A percentile compares a stretch with the other conserved stretches of the same genome.
phyloP scores from a whole-genome alignment of 1,140 invertebrate species.

The Drosophila persimilis region DNA sequence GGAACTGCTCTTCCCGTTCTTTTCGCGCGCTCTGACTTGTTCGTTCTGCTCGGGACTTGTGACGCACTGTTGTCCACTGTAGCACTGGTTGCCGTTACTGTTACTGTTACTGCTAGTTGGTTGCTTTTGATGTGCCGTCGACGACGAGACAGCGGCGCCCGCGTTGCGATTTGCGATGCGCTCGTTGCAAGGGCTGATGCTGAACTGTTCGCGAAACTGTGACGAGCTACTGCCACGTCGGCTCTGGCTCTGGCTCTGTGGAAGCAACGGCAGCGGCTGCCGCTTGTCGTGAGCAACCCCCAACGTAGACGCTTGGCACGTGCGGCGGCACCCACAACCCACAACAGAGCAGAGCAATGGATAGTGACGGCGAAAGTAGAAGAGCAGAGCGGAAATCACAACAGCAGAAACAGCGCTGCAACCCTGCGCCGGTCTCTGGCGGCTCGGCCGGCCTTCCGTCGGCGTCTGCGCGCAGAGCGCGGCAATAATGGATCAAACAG shows the following conservation, averaged over 20 bases:
- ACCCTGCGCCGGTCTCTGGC: constrained; percentile 19
- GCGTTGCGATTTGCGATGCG: constrained; percentile 55
- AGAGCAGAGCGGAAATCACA: too few species aligned
- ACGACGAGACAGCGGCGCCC: constrained; percentile 55
- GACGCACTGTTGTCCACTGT: too few species aligned
- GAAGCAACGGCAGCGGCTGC: not conserved
- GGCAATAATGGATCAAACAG: constrained; percentile 35
- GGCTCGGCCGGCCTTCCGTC: constrained; percentile 52
- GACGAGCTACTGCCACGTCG: constrained; percentile 58
- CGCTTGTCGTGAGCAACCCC: constrained; percentile 27
- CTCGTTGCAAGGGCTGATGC: constrained; percentile 69
- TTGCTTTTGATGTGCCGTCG: constrained; percentile 34
- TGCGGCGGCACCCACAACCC: constrained; percentile 55
- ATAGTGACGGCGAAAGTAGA: too few species aligned
- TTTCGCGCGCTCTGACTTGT: not conserved
- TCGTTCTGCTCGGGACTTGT: not conserved
- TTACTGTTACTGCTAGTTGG: constrained; percentile 25
- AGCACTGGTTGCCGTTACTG: not conserved
- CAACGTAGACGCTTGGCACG: constrained; percentile 24
- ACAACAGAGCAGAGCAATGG: constrained; percentile 29
- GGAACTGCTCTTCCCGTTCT: constrained; percentile 1
- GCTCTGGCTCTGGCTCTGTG: constrained; percentile 17
- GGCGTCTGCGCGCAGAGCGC: constrained; percentile 55
- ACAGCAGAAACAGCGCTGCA: constrained; percentile 34
- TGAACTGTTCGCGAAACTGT: constrained; percentile 59